Base-by-base conservation (phyloP, 2,888 invertebrate genomes). In the Linnaemya tessellans region DNA sequence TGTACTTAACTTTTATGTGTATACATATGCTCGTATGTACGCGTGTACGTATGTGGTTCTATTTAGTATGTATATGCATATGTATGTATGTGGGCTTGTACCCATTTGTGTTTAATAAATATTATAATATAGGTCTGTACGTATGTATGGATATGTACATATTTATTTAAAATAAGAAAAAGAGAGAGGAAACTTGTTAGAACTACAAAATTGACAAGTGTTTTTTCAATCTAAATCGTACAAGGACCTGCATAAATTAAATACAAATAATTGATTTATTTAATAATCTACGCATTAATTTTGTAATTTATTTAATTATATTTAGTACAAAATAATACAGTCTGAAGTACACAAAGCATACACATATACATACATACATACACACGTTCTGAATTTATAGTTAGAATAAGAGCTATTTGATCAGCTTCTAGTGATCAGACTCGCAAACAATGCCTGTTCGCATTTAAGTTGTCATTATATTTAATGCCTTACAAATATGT, bases 211-310 rank as follows among this genome's bases (percentile, higher is more conserved):
- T 22, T 56, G 41, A 43, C 56, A 70, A 80, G 41, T 67, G 30
- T 54, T 79, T 18, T 56, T 60, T 68, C 68, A 67, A 54, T 74
- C 22, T 80, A 84, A 84, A 30, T 80, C 70, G 70, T 70, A 75
- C 80, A 84, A 84, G 84, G 84, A 71, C 84, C 65, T 25, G 56
- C 25, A 77, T 82, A 71, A 65, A 77, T 77, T 77, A 58, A 41
- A 64, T 49, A 51, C 9, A 22, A 62, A 7, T 41, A 49, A 43
- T 46, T 65, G 18, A n/a, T 35, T 60, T 68, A 18, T 68, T 68
- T 68, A 58, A 65, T 73, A 73, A 80, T 65, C 18, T 73, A 73
- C 65, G 80, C 73, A 65, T 80, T 80, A 30, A 15, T 20, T 38
- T 25, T 60, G 15, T 35, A 22, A 64, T 13, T 74, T 15, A 56